Base-by-base conservation (phyloP, 2,888 invertebrate genomes). In the Epicampocera succincta region DNA sequence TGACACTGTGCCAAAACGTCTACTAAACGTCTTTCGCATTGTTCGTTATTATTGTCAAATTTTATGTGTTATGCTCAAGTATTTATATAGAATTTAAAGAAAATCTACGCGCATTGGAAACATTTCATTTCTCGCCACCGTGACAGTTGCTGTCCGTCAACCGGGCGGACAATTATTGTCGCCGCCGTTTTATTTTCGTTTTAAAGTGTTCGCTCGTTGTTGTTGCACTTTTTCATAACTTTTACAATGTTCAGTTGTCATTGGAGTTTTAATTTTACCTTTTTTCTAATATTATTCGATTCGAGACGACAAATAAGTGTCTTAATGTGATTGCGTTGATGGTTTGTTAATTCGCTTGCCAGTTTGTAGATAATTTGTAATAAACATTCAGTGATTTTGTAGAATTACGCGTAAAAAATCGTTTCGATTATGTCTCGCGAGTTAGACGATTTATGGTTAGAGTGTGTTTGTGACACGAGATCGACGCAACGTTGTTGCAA, bases 81-180 rank as follows among this genome's bases (percentile, higher is more conserved):
- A 33, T 78, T 46, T 33, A n/a, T 42, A 44, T 65, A 75, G 74
- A 75, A 78, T 83, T 66, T 21, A 61, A 60, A 56, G 46, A 65
- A 77, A 71, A 73, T 76, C n/a, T 50, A 80, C 66, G 73, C 68
- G 71, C 72, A 56, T 73, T 83, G 77, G 80, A 78, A 83, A 76
- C 80, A 79, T 77, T 82, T 84, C 42, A 77, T 69, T 84, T 83
- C 73, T 77, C 71, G 25, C 72, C 73, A 63, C 58, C 65, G 72
- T 77, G 82, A 75, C 84, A 82, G 84, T 80, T 69, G 81, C 72
- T 77, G 79, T 77, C 74, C 83, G 80, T 80, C 74, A 84, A 80
- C 52, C 82, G 84, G 84, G 84, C 82, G 82, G 83, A 83, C 84
- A 80, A 78, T 75, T 78, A 75, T 72, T 82, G 82, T 72, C 78